Percentiles rank a stretch among this genome's conserved stretches.
Evolutionary conservation across 2,113 vertebrate species (phyloP).

Genomic region (Hassar affinis): DNA sequence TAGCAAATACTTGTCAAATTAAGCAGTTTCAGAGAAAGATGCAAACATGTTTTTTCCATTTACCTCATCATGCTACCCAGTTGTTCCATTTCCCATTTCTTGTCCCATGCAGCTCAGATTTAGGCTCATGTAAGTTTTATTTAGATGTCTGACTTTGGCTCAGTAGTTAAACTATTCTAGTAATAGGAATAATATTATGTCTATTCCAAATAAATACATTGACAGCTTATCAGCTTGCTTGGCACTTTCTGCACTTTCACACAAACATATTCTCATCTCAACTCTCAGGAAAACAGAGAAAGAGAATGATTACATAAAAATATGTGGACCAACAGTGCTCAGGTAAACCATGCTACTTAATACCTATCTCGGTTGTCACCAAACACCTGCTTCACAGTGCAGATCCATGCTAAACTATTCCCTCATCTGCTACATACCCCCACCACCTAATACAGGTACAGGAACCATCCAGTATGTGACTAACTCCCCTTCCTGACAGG

Average conservation of each 20-base stretch:
- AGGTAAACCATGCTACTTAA: background rate
- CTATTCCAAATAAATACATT: background rate
- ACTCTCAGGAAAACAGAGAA: background rate
- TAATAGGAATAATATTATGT: background rate
- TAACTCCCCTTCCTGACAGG: background rate
- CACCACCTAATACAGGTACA: background rate
- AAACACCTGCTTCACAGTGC: background rate
- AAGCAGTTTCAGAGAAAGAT: constrained; percentile 1
- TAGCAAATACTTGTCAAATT: constrained; percentile 28
- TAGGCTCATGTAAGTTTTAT: background rate
- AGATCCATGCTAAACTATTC: background rate
- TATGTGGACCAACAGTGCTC: background rate
- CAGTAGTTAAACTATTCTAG: background rate
- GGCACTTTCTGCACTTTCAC: background rate
- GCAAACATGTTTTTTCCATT: constrained; percentile 1
- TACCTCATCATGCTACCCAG: background rate
- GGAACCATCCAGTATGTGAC: background rate
- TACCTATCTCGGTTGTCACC: background rate
- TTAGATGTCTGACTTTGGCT: background rate
- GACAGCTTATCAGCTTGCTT: background rate
- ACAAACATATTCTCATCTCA: background rate
- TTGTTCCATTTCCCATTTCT: background rate
- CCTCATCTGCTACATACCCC: background rate
- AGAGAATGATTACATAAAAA: background rate
- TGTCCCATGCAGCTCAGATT: background rate